Base-by-base conservation (phyloP, 2,888 invertebrate species). In the Neoscelio sp. region DNA sequence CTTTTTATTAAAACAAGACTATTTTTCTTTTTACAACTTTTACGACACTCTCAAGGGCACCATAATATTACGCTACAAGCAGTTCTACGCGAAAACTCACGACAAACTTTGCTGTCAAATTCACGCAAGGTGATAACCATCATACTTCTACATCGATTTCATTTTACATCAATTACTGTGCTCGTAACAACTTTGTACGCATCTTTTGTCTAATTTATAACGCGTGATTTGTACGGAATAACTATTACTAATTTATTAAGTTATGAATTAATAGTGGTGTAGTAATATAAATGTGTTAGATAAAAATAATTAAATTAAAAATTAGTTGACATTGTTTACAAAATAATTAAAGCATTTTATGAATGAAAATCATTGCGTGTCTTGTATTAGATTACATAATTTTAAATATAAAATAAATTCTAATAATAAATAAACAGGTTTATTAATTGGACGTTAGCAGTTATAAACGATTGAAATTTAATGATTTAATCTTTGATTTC, bases 61-160 rank as follows among this genome's bases (percentile, higher is more conserved):
- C 46, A 15, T 42, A 33, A 28, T 48, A 40, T 68, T 52, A 44
- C 85, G 86, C 82, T 84, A 85, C 87, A 84, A 18, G 50, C 84
- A 84, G 84, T 84, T 82, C 83, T 75, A 70, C 71, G 81, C 82
- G 84, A 85, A 84, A 85, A 86, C 86, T 86, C 83, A 48, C 79
- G 78, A 84, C 80, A 80, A 88, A 85, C 85, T 89, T 88, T 87
- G 86, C 86, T 86, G 85, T 86, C 83, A 80, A 87, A 87, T 85
- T 86, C 84, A 82, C 88, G 87, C 87, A 15, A 50, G 26, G 48
- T 42, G 23, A 17, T 5, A 28, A 52, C 10, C 17, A 40, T 17
- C 50, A 10, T 23, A 12, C 12, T 50, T 50, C 8, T 20, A 30
- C 44, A 26, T 65, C 28, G 52, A 65, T 65, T 50, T 52, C 38